phyloP scores from a whole-genome alignment of 37 sponge, comb jelly and placozoan species.

The Beroe forskalii region DNA sequence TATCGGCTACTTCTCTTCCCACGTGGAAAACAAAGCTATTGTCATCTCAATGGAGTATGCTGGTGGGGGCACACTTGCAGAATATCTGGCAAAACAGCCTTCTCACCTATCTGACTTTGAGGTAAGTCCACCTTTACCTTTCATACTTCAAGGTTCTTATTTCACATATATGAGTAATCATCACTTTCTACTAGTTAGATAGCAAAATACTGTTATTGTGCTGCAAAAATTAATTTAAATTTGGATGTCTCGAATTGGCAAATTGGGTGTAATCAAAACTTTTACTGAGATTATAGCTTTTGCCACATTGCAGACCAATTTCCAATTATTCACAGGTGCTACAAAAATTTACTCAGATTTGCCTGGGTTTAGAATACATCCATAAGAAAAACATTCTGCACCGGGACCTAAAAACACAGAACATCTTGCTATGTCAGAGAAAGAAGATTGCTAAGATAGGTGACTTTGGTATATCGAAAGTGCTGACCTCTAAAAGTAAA shows the following conservation, averaged over 20 bases:
- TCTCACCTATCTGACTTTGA: slow-evolving; percentile 25
- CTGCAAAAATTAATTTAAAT: too few species aligned
- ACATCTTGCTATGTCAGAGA: slow-evolving; percentile 25
- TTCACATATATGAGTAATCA: too few species aligned
- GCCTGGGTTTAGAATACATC: slow-evolving; percentile 46
- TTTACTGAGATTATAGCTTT: too few species aligned
- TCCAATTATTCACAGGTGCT: too few species aligned
- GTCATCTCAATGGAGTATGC: slow-evolving; percentile 63
- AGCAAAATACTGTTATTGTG: neutral
- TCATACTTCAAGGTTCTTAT: too few species aligned
- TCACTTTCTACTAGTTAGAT: neutral
- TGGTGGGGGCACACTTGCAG: slow-evolving; percentile 53
- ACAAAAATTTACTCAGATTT: slow-evolving; percentile 47
- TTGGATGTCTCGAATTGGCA: neutral
- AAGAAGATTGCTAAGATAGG: slow-evolving; percentile 41
- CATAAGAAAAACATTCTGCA: slow-evolving; percentile 57
- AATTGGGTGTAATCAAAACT: neutral
- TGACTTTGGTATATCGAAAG: slow-evolving; percentile 58
- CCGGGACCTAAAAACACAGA: slow-evolving; percentile 42
- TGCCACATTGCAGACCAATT: too few species aligned
- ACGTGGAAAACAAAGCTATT: neutral
- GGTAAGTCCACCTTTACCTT: neutral
- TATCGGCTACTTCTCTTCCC: slow-evolving; percentile 56
- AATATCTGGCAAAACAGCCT: neutral
- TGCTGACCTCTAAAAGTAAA: slow-evolving; percentile 30